A percentile compares a stretch with the other conserved stretches of the same genome.
Conservation (phyloP, 2,797 vertebrate species). For the Moxostoma hubbsi region DNA sequence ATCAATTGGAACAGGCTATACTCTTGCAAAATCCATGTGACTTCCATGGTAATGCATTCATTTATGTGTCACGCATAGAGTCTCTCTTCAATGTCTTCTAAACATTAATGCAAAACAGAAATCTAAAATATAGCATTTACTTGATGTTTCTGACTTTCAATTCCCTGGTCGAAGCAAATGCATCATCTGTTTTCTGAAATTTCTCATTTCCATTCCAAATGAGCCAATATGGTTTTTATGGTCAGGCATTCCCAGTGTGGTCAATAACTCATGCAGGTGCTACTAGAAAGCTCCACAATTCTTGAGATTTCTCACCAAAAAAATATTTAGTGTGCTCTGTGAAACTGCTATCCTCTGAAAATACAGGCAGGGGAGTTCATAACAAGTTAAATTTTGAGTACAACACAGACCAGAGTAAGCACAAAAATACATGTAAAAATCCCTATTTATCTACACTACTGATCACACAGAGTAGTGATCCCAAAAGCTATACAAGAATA, state of each 20-base stretch:
- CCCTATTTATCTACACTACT: not conserved
- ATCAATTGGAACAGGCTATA: not conserved
- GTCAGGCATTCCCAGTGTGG: conserved; percentile 32
- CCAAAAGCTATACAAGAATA: not conserved
- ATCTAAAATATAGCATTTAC: not conserved
- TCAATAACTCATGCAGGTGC: conserved; percentile 18
- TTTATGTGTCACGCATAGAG: not conserved
- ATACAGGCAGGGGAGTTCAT: not conserved
- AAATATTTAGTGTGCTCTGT: conserved; percentile 10
- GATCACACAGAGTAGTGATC: not conserved
- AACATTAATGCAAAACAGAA: not conserved
- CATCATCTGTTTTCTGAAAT: conserved; percentile 36
- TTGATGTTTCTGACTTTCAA: not conserved
- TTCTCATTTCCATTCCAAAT: conserved; percentile 8
- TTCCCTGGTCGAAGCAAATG: conserved; percentile 13
- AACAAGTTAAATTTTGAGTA: not conserved
- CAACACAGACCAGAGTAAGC: not conserved
- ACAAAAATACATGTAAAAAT: not conserved
- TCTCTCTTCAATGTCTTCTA: not conserved
- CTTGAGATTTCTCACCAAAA: conserved; percentile 39
- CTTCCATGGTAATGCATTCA: not conserved
- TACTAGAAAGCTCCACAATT: conserved; percentile 40
- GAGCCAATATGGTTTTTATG: conserved; percentile 39
- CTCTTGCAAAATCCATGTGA: not conserved
- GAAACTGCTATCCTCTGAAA: conserved; percentile 18